Base-by-base conservation (phyloP, 1,140 invertebrate genomes). In the Hetaerina americana region DNA sequence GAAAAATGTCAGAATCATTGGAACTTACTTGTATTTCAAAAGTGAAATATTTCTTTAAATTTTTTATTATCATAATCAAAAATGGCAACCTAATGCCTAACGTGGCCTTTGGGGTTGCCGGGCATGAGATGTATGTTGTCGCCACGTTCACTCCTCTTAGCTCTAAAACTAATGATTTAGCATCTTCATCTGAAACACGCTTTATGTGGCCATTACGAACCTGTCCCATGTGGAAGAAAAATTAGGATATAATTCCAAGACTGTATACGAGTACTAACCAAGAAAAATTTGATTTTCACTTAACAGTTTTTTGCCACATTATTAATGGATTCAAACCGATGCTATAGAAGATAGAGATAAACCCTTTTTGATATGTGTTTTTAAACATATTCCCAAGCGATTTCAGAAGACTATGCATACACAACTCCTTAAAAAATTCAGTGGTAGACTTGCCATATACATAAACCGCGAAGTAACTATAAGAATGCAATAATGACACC, bases 11-110 rank as follows among this genome's bases (percentile, higher is more conserved):
- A 66, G 26, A 2, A n/a, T 28, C 6, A 49, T 40, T 29, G 40
- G 6, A 3, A 76, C 80, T 83, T 83, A 98, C 96, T 89, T 98
- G 96, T 68, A 99, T 96, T 92, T 99, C 97, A 84, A 99, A 99
- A 18, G 97, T 99, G 78, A 99, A 99, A 83, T 99, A 99, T 80
- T 99, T 99, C 79, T 99, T 99, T 77, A 99, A 84, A 85, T 99
- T 99, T 83, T 99, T 99, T 8, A 99, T 97, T 74, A 99, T 99
- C 95, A 99, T 98, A 67, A 99, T 96, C 74, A 99, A 84, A 83
- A 96, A 99, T 2, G 97, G 97, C 68, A 99, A 83, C 82, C 99
- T 99, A 71, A 99, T 99, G 24, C 97, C 97, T 25, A 99, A 85
- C 3, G 96, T 98, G 81, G 98, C 97, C 78, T 94, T 93, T 0